These are phyloP conservation scores for Danionella dracula DNA, from an alignment of 2,797 vertebrate genomes.

Conservation along the genomic window DNA sequence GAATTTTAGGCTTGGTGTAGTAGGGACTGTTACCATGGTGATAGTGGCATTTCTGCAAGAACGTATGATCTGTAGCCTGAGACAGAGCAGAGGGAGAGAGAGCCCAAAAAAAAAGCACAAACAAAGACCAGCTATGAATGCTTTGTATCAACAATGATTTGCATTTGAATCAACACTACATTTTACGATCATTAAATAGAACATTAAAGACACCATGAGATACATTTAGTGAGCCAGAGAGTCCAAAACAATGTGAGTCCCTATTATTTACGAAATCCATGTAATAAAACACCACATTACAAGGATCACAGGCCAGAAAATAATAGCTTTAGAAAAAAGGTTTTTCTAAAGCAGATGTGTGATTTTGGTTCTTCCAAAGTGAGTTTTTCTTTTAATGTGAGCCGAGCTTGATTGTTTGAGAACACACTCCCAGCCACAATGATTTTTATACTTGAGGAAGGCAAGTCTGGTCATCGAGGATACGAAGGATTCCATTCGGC, in stretches of 20 bases:
- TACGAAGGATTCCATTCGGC: conserved; percentile 80
- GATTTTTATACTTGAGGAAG: conserved; percentile 86
- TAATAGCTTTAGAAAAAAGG: too few species aligned
- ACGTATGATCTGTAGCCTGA: conserved; percentile 92
- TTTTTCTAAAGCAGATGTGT: too few species aligned
- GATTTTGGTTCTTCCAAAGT: too few species aligned
- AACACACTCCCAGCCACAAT: too few species aligned
- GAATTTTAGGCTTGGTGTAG: conserved; percentile 85
- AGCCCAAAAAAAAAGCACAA: not conserved
- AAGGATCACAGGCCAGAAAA: too few species aligned
- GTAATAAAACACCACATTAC: too few species aligned
- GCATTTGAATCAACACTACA: conserved; percentile 3
- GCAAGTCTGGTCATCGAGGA: conserved; percentile 85
- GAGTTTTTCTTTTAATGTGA: too few species aligned
- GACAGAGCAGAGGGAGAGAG: not conserved
- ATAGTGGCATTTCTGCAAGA: conserved; percentile 94
- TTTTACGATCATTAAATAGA: not conserved
- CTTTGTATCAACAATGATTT: not conserved
- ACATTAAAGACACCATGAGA: not conserved
- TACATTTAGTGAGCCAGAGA: too few species aligned
- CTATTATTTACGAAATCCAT: too few species aligned
- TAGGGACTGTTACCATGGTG: conserved; percentile 76
- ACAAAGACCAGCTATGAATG: not conserved
- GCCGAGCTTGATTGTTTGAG: too few species aligned
- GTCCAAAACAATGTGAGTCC: too few species aligned